phyloP scores from a whole-genome alignment of 2,113 vertebrate species.

The Macquaria ambigua region DNA sequence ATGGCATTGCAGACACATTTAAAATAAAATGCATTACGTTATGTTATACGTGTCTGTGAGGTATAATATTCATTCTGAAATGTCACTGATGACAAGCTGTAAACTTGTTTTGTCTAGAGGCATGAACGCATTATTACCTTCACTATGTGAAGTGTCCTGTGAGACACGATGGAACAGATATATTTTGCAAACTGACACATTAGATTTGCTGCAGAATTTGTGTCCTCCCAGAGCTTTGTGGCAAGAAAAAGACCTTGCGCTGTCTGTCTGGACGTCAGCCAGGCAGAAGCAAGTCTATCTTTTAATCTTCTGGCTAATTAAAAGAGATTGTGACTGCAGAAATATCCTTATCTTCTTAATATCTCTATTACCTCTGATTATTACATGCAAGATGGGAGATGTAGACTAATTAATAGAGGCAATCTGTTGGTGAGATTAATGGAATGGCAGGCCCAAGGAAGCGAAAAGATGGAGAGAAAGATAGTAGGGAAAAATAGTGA shows the following conservation, averaged over 20 bases:
- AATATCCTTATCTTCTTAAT: constrained; percentile 73
- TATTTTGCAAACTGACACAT: constrained; percentile 52
- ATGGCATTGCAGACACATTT: constrained; percentile 14
- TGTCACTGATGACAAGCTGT: constrained; percentile 20
- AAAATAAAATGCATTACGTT: neutral
- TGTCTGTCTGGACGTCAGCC: constrained; percentile 35
- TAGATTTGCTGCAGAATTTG: constrained; percentile 32
- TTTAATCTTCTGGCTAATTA: constrained; percentile 74
- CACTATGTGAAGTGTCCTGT: constrained; percentile 4
- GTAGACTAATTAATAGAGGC: constrained; percentile 78
- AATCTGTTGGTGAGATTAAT: constrained; percentile 78
- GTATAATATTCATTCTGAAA: constrained; percentile 38
- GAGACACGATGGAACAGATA: constrained; percentile 33
- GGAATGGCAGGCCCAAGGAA: constrained; percentile 59
- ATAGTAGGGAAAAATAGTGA: constrained; percentile 62
- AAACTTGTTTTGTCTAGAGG: constrained; percentile 47
- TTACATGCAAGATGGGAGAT: constrained; percentile 75
- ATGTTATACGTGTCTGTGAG: constrained; percentile 12
- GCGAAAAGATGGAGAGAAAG: constrained; percentile 63
- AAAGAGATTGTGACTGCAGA: constrained; percentile 67
- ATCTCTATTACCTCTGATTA: constrained; percentile 77
- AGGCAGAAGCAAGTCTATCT: constrained; percentile 39
- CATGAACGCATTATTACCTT: constrained; percentile 39
- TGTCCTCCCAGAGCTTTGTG: constrained; percentile 22
- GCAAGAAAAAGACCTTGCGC: constrained; percentile 38